Base-by-base conservation (phyloP, 2,113 vertebrate species). In the Thermophis baileyi region DNA sequence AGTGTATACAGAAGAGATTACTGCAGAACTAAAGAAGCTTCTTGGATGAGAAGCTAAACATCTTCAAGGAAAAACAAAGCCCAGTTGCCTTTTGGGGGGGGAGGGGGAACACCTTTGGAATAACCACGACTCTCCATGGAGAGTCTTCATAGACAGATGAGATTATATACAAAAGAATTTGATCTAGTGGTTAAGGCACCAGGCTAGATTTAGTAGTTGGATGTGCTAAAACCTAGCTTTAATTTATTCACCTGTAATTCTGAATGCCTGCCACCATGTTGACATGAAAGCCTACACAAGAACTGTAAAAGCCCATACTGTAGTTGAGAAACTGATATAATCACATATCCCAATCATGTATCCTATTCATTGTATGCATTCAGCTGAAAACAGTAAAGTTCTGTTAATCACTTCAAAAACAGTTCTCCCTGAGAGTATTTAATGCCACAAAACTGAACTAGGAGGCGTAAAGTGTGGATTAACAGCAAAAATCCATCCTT, bases 141-240 rank as follows among this genome's bases (percentile, higher is more conserved):
- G 27, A 30, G 10, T 63, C 12, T n/a, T 4, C 60, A 69, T 30
- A 69, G 60, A 69, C 60, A 69, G 4, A 69, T n/a, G 60, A 63
- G 60, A n/a, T 63, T 63, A 63, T 63, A n/a, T 63, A 63, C 60
- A 14, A 30, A 14, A n/a, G 3, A 69, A n/a, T 14, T 69, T 69
- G 30, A 1, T 69, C 27, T n/a, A 69, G 30, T n/a, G 30, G 30
- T 69, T 69, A n/a, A 69, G 30, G 30, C 30, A 69, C 11, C 4
- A 69, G 30, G 40, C 88, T 94, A 89, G 93, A 90, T 91, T 93
- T 94, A 24, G 63, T 6, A 24, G 50, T 40, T 51, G 10, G 11
- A 14, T 12, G 4, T 55, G 40, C 24, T 25, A 85, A 54, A 46
- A 40, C 8, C 4, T 57, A 14, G n/a, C 11, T 85, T 51, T 24